phyloP scores from a whole-genome alignment of 2,888 invertebrate genomes.

The Acanthoscelides obtectus region DNA sequence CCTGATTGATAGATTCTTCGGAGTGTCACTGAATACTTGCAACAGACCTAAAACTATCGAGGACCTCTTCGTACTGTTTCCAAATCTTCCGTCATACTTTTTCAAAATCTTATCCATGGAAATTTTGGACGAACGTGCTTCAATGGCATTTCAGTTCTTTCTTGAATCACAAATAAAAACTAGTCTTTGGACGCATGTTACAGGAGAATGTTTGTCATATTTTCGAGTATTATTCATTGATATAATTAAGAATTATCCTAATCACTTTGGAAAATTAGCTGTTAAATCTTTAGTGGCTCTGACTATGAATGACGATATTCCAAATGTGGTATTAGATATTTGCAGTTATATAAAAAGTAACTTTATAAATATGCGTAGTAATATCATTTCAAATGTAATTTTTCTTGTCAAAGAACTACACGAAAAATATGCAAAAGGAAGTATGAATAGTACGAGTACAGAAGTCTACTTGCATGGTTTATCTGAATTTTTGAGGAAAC shows the following conservation, averaged over 20 bases:
- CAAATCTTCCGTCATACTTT: constrained; percentile 22
- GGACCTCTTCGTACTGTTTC: constrained; percentile 29
- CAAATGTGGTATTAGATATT: background rate
- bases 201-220: constrained; percentile 10
- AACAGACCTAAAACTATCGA: constrained; percentile 29
- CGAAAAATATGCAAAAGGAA: background rate
- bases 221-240: constrained; percentile 23
- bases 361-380: background rate
- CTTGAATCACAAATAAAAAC: constrained; percentile 28
- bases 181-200: constrained; percentile 14
- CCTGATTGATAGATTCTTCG: constrained; percentile 31
- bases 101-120: constrained; percentile 19
- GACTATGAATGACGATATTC: background rate
- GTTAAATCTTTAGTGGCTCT: constrained; percentile 3
- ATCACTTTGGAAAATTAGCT: constrained; percentile 27
- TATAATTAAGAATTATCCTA: constrained; percentile 25
- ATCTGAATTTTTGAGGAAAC: background rate
- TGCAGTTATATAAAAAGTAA: background rate
- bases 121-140: constrained; percentile 24
- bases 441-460: background rate
- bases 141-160: constrained; percentile 32
- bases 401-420: constrained; percentile 1
- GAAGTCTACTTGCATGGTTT: background rate
- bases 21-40: constrained; percentile 24
- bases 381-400: constrained; percentile 2